phyloP scores from a whole-genome alignment of 2,888 invertebrate species.

The Brenthis hecate region DNA sequence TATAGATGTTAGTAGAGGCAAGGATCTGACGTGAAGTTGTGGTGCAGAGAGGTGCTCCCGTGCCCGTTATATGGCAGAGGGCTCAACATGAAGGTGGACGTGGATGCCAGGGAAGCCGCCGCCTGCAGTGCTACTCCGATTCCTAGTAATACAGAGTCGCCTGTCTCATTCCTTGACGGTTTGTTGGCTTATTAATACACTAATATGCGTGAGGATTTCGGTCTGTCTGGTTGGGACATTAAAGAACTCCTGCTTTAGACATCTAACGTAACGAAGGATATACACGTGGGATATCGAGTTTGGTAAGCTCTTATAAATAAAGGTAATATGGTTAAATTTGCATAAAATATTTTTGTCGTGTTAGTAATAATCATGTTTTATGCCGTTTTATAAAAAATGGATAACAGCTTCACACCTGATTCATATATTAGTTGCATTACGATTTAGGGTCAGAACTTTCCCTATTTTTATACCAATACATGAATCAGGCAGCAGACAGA shows the following conservation, averaged over 20 bases:
- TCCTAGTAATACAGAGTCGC: slow-evolving; percentile 75
- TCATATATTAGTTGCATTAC: too few relatives aligned
- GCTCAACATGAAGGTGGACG: slow-evolving; percentile 51
- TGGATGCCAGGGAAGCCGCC: slow-evolving; percentile 63
- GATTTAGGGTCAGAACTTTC: too few relatives aligned
- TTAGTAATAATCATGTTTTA: background rate
- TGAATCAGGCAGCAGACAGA: slow-evolving; percentile 32
- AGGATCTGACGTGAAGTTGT: slow-evolving; percentile 35
- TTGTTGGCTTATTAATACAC: slow-evolving; percentile 52
- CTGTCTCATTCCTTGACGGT: slow-evolving; percentile 76
- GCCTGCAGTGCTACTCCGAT: slow-evolving; percentile 57
- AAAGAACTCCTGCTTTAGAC: too few relatives aligned
- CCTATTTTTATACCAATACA: background rate
- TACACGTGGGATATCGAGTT: background rate
- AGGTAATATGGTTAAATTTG: too few relatives aligned
- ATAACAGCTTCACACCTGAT: too few relatives aligned
- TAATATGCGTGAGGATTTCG: slow-evolving; percentile 36
- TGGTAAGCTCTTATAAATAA: background rate
- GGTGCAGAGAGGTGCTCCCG: slow-evolving; percentile 40
- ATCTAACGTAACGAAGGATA: too few relatives aligned
- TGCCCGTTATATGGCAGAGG: slow-evolving; percentile 46
- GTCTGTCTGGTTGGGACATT: slow-evolving; percentile 24
- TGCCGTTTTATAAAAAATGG: background rate
- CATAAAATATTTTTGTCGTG: background rate
- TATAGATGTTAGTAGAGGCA: slow-evolving; percentile 5